Percentiles rank a stretch among this genome's conserved stretches.
Conservation (phyloP, 2,113 vertebrate species). For the Calyptomena viridis region DNA sequence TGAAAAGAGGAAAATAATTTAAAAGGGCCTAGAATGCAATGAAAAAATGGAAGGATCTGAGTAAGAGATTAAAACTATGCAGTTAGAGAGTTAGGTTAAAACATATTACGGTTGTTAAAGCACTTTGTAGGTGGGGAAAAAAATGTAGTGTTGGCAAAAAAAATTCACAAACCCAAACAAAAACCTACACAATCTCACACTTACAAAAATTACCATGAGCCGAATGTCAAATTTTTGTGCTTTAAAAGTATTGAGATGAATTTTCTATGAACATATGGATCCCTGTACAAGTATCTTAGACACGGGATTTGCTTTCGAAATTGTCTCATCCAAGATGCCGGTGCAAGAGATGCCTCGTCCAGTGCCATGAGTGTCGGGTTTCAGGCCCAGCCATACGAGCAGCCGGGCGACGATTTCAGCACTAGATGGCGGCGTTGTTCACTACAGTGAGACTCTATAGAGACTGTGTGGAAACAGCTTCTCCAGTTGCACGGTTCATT, state of each 20-base stretch:
- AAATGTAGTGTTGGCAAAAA: background rate
- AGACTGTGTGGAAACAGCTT: background rate
- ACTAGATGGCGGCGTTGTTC: background rate
- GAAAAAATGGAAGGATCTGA: background rate
- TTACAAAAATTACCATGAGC: background rate
- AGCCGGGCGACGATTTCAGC: background rate
- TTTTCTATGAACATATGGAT: background rate
- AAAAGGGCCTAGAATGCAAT: background rate
- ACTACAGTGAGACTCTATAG: fast-evolving
- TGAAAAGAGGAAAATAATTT: background rate
- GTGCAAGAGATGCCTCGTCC: background rate
- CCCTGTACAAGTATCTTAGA: background rate
- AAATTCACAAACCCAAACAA: background rate
- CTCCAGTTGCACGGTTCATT: background rate
- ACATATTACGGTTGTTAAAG: background rate
- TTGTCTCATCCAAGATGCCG: background rate
- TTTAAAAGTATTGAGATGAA: background rate
- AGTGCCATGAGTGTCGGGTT: fast-evolving
- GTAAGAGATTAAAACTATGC: background rate
- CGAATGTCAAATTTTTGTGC: background rate
- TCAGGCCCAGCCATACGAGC: fast-evolving
- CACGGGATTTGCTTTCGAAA: background rate
- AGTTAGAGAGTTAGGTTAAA: background rate
- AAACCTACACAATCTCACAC: background rate
- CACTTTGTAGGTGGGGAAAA: background rate